Percentiles rank a stretch among this genome's conserved stretches.
These are phyloP conservation scores for Sceloporus undulatus DNA, from an alignment of 2,113 vertebrate species.

Conservation along the genomic window DNA sequence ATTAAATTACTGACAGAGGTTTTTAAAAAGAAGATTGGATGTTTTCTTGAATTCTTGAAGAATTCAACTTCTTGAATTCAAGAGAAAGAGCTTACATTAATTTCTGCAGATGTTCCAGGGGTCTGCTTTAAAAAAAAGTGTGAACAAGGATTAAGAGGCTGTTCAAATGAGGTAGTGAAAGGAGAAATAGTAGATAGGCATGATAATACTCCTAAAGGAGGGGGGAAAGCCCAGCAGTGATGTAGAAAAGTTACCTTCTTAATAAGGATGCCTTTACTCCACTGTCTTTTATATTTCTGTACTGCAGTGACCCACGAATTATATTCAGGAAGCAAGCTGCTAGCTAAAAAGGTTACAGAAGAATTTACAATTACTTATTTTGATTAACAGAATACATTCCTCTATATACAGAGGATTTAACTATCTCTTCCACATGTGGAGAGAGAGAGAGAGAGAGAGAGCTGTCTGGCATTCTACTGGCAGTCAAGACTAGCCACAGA, in stretches of 20 bases:
- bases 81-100: conserved; percentile 35
- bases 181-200: background rate
- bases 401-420: conserved; percentile 31
- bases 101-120: conserved; percentile 41
- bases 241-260: conserved; percentile 45
- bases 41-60: conserved; percentile 3
- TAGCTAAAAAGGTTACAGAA: conserved; percentile 26
- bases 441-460: too few relatives aligned
- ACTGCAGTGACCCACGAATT: conserved; percentile 31
- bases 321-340: conserved; percentile 35
- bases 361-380: conserved; percentile 32
- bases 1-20: conserved; percentile 23
- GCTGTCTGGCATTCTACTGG: too few relatives aligned
- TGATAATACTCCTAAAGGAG: conserved; percentile 25
- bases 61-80: conserved; percentile 30
- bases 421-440: background rate
- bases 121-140: conserved; percentile 48
- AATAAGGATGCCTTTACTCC: conserved; percentile 26
- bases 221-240: background rate
- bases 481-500: too few relatives aligned
- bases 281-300: conserved; percentile 31
- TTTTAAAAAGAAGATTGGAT: background rate
- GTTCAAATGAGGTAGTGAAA: conserved; percentile 16
- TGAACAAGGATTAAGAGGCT: conserved; percentile 47
- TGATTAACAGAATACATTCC: conserved; percentile 11